Conservation (phyloP, 2,797 vertebrate genomes). For the Cetoscarus ocellatus region DNA sequence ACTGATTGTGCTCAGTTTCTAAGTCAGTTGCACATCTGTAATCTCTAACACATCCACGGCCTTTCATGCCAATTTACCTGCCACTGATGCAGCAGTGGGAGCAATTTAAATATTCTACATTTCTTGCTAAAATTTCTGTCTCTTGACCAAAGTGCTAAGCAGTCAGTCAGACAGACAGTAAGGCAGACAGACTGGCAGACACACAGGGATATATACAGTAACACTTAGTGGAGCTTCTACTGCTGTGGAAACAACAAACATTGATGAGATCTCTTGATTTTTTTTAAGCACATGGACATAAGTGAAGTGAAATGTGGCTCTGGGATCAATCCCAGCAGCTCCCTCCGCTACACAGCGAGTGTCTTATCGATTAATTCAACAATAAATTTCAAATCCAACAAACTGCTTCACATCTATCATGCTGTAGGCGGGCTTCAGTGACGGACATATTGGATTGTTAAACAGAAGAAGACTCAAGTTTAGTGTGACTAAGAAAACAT, state of each 20-base stretch:
- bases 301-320: conserved; percentile 14
- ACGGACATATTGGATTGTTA: conserved; percentile 51
- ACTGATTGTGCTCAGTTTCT: no score
- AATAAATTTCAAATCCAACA: conserved; percentile 47
- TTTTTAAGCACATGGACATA: conserved; percentile 11
- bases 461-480: conserved; percentile 39
- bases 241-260: not conserved
- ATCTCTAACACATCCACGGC: no score
- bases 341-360: conserved; percentile 17
- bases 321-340: conserved; percentile 37
- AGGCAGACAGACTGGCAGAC: not conserved
- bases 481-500: conserved; percentile 39
- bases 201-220: not conserved
- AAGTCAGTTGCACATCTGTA: no score
- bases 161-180: not conserved
- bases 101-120: no score
- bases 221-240: not conserved
- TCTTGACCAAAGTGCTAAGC: not conserved
- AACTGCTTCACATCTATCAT: conserved; percentile 44
- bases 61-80: no score
- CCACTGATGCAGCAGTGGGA: no score
- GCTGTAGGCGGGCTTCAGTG: conserved; percentile 21
- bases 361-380: conserved; percentile 31
- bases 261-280: conserved; percentile 9
- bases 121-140: no score